phyloP scores from a whole-genome alignment of 2,888 invertebrate genomes.

The Allacma fusca region DNA sequence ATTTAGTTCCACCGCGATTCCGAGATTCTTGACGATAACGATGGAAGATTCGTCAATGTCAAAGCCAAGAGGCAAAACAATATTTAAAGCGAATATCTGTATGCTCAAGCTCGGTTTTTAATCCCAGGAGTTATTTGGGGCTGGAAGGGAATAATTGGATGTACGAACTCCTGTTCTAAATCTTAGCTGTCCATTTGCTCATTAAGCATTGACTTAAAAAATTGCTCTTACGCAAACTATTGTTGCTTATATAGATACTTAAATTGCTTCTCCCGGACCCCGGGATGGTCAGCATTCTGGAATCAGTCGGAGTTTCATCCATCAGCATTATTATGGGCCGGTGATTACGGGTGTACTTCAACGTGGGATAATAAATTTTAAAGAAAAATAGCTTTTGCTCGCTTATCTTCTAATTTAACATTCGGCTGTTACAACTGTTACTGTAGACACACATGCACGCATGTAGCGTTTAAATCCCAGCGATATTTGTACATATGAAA shows the following conservation, averaged over 20 bases:
- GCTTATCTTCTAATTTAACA: too few species aligned
- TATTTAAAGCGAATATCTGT: not conserved
- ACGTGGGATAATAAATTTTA: too few species aligned
- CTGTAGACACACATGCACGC: too few species aligned
- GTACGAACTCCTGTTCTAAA: not conserved
- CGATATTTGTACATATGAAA: too few species aligned
- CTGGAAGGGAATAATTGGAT: slow-evolving; percentile 1
- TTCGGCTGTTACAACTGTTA: too few species aligned
- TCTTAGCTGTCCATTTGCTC: slow-evolving; percentile 7
- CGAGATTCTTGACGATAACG: slow-evolving; percentile 9
- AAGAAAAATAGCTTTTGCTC: too few species aligned
- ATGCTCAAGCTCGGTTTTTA: not conserved
- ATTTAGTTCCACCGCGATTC: slow-evolving; percentile 9
- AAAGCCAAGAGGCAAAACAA: slow-evolving; percentile 17
- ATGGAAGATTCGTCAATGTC: not conserved
- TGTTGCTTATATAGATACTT: not conserved
- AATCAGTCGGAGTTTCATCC: not conserved
- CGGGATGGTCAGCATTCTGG: not conserved
- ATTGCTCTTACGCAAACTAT: not conserved
- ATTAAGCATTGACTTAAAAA: not conserved
- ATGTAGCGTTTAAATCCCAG: too few species aligned
- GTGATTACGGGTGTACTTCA: too few species aligned
- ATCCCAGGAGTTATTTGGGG: slow-evolving; percentile 28
- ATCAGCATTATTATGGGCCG: too few species aligned
- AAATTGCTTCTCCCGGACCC: not conserved